phyloP scores from a whole-genome alignment of 1,140 invertebrate species.

The Ceratina calcarata region DNA sequence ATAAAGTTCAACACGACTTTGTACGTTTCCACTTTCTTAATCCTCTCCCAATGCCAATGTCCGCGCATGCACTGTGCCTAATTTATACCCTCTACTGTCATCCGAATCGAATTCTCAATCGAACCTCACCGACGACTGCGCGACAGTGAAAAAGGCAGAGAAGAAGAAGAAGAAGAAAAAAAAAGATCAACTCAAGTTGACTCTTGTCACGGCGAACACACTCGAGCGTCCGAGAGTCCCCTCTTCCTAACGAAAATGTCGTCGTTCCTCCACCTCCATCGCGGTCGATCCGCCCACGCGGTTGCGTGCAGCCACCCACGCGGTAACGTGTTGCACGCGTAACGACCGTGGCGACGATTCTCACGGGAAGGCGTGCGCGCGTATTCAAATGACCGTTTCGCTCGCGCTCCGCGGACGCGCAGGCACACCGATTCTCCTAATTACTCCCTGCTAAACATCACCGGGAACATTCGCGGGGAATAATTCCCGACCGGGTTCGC shows the following conservation, averaged over 20 bases:
- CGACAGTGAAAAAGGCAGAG: background rate
- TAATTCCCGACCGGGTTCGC: slow-evolving; percentile 4
- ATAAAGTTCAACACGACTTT: background rate
- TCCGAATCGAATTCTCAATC: background rate
- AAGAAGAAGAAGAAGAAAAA: slow-evolving; percentile 1
- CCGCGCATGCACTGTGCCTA: background rate
- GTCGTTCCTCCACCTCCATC: slow-evolving; percentile 24
- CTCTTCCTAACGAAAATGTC: slow-evolving; percentile 25
- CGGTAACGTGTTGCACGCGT: slow-evolving; percentile 40
- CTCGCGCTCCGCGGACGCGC: background rate
- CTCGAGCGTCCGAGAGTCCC: background rate
- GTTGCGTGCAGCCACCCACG: slow-evolving; percentile 63
- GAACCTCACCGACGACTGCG: background rate
- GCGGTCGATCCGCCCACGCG: slow-evolving; percentile 54
- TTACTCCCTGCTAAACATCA: slow-evolving; percentile 47
- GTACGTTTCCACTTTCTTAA: background rate
- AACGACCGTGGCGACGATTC: slow-evolving; percentile 56
- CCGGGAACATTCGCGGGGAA: slow-evolving; percentile 2
- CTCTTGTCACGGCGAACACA: slow-evolving; percentile 12
- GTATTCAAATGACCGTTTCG: slow-evolving; percentile 47
- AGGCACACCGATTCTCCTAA: slow-evolving; percentile 19
- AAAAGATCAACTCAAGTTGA: background rate
- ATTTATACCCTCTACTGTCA: background rate
- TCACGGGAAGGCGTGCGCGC: slow-evolving; percentile 55
- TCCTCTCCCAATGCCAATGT: background rate